Base-by-base conservation (phyloP, 2,113 vertebrate genomes). In the Tiliqua scincoides region DNA sequence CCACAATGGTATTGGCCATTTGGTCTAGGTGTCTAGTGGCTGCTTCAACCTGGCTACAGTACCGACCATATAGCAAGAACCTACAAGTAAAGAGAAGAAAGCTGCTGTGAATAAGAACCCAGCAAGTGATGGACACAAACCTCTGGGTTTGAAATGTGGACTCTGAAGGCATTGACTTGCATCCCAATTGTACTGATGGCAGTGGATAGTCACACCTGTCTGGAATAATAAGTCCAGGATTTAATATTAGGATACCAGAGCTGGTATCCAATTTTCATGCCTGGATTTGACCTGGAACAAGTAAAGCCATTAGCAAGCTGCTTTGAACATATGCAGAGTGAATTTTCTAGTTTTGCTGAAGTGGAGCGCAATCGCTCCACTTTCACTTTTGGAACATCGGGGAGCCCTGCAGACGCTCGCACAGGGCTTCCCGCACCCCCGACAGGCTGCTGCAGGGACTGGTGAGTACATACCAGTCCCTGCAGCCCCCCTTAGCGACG, bases 21-120 rank as follows among this genome's bases (percentile, higher is more conserved):
- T 95, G 96, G 89, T 99, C 98, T 30, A 99, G 92, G 85, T 97
- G 96, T 91, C 98, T 98, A 6, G 97, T 96, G 1, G 98, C 97
- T 0, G 96, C 92, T 86, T 99, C 98, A 88, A 99, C 97, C 90
- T 98, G 98, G 88, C 98, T 99, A 68, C 98, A 99, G 93, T 99
- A 99, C 20, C 93, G 96, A 0, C 98, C 98, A 0, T 99, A 99
- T 59, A 97, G 84, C 11, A 99, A 94, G 72, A 99, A 96, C 94
- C 98, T 99, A 89, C 0, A 1, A 43, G 57, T 27, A 35, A 72
- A 87, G 61, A 78, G 1, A 15, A 48, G 40, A 35, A 78, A 15
- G 23, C 1, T 71, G 65, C 21, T 17, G 5, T 65, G 6, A 80
- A n/a, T 30, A 25, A 3, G 48, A 27, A 4, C 30, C 48, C 65